These are phyloP conservation scores for Lichenostomus cassidix DNA, from an alignment of 2,113 vertebrate genomes.

Conservation along the genomic window DNA sequence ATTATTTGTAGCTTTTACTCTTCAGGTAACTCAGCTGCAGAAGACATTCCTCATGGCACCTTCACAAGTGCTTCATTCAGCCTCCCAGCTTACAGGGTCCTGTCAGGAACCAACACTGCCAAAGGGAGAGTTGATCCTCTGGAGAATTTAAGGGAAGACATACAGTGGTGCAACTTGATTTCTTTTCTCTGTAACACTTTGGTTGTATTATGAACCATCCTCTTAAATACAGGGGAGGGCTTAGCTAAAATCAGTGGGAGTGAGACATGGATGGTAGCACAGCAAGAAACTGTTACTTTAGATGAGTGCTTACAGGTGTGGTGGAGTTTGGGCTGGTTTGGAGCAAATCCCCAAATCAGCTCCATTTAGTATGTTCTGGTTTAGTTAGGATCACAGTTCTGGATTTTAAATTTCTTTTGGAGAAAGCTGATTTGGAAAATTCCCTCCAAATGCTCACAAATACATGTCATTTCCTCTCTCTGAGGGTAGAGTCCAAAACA, in stretches of 20 bases:
- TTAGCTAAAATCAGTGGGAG: not conserved
- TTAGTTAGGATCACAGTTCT: not conserved
- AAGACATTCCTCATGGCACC: not conserved
- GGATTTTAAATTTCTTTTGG: not conserved
- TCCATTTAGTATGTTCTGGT: not conserved
- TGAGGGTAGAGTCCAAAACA: not conserved
- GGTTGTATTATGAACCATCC: not conserved
- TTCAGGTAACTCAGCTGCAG: not conserved
- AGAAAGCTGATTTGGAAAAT: not conserved
- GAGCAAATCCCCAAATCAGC: not conserved
- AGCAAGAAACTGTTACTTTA: not conserved
- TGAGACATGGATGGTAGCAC: not conserved
- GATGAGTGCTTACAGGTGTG: not conserved
- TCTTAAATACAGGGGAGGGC: not conserved
- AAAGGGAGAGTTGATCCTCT: not conserved
- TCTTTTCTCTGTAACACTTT: not conserved
- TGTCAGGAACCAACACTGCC: not conserved
- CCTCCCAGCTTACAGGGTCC: not conserved
- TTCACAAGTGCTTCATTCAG: not conserved
- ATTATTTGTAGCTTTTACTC: not conserved
- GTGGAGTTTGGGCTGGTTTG: not conserved
- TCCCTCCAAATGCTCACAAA: not conserved
- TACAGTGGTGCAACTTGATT: not conserved
- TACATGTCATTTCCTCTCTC: not conserved
- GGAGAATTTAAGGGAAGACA: not conserved